Base-by-base conservation (phyloP, 92 coral and sea anemone genomes). In the Epizoanthus fatuus region DNA sequence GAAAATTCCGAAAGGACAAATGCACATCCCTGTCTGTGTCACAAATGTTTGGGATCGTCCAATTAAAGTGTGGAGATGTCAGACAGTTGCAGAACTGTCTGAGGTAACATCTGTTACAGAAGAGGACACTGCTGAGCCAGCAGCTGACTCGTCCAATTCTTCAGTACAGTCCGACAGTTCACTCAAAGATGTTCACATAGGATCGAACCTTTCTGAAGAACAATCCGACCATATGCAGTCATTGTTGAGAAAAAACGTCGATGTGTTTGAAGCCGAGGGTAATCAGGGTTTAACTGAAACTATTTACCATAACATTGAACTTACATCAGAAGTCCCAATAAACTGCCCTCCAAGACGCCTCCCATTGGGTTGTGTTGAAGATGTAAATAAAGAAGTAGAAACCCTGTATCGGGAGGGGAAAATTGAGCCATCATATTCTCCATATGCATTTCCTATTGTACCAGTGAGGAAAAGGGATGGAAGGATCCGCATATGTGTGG, bases 11-110 rank as follows among this genome's bases (percentile, higher is more conserved):
- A 6, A 83, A 72, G 80, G 86, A 2, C 90, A 86, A 80, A 55
- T 2, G n/a, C 63, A 60, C 13, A 56, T 86, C 45, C 90, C 90
- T 70, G 81, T 69, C 62, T 79, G 86, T 79, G 90, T 86, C 8
- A 86, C 90, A 44, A 86, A 86, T 64, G 81, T 86, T 0, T 86
- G 90, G 86, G 80, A 86, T 53, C 90, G 55, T 47, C 79, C 90
- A 29, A 51, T 86, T 69, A 86, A 86, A 57, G 90, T 86, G n/a
- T 86, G 86, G 86, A 68, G 80, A 51, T 86, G 90, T 67, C 90
- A 86, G 86, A n/a, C 84, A 14, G 88, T 85, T 7, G 84, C 84
- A 39, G 84, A 85, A 40, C 44, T 84, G 40, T 20, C 82, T 3
- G 84, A 73, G 42, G 55, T 45, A 44, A 14, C 3, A 2, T 0